Percentiles rank a stretch among this genome's conserved stretches.
Evolutionary conservation across 2,113 vertebrate species (phyloP).

Genomic region (Trichechus manatus): DNA sequence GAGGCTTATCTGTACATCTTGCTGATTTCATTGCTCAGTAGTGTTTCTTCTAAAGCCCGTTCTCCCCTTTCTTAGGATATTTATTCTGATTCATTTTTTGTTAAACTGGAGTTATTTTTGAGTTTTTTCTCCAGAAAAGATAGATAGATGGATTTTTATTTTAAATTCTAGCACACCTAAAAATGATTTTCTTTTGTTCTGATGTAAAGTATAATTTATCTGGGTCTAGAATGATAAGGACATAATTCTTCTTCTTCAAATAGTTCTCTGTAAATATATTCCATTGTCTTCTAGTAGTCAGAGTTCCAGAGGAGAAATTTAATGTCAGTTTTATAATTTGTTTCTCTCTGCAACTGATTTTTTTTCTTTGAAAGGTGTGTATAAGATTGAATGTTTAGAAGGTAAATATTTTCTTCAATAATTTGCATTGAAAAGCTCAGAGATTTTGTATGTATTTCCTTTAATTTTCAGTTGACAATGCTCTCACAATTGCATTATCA

Average conservation of each 20-base stretch:
- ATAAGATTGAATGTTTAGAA: neutral
- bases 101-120: neutral
- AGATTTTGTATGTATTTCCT: constrained; percentile 16
- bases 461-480: neutral
- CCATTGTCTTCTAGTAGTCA: neutral
- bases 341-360: neutral
- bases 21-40: neutral
- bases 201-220: neutral
- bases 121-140: neutral
- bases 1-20: neutral
- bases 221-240: neutral
- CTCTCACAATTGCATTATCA: neutral
- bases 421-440: constrained; percentile 31
- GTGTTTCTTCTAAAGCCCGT: neutral
- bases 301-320: neutral
- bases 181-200: neutral
- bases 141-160: neutral
- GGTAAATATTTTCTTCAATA: neutral
- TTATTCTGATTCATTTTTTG: neutral
- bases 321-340: neutral
- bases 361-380: neutral
- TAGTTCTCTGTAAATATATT: constrained; percentile 7
- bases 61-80: neutral
- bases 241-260: neutral
- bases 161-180: neutral